These are phyloP conservation scores for Seriola rivoliana DNA, from an alignment of 2,113 vertebrate species.

Conservation along the genomic window DNA sequence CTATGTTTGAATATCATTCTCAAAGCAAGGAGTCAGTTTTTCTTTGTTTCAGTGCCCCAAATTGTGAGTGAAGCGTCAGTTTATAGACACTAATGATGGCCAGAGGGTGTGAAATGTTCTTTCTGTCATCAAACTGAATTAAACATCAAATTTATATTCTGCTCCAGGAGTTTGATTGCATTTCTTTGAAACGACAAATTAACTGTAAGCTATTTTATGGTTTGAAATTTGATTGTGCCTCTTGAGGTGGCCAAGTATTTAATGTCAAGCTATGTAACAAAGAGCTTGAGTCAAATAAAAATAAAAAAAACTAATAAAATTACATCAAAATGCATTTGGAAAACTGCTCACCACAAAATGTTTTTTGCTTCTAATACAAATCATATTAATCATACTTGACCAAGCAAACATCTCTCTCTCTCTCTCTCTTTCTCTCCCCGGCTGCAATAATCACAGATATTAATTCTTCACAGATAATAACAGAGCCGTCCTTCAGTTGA, in stretches of 20 bases:
- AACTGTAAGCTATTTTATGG: constrained; percentile 16
- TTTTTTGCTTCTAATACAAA: background rate
- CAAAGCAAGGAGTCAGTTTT: constrained; percentile 19
- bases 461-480: constrained; percentile 32
- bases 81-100: constrained; percentile 59
- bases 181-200: constrained; percentile 44
- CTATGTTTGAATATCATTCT: constrained; percentile 7
- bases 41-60: constrained; percentile 40
- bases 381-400: background rate
- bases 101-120: constrained; percentile 38
- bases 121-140: constrained; percentile 61
- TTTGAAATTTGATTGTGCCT: constrained; percentile 18
- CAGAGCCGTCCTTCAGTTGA: constrained; percentile 52
- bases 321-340: background rate
- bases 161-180: constrained; percentile 1
- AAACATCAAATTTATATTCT: constrained; percentile 52
- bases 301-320: background rate
- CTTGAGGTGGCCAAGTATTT: background rate
- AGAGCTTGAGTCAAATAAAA: background rate
- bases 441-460: constrained; percentile 20
- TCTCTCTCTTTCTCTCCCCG: constrained; percentile 10
- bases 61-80: constrained; percentile 31
- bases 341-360: background rate
- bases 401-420: background rate
- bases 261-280: background rate